Conservation (phyloP, 2,113 vertebrate species). For the cat (Felis catus) region DNA sequence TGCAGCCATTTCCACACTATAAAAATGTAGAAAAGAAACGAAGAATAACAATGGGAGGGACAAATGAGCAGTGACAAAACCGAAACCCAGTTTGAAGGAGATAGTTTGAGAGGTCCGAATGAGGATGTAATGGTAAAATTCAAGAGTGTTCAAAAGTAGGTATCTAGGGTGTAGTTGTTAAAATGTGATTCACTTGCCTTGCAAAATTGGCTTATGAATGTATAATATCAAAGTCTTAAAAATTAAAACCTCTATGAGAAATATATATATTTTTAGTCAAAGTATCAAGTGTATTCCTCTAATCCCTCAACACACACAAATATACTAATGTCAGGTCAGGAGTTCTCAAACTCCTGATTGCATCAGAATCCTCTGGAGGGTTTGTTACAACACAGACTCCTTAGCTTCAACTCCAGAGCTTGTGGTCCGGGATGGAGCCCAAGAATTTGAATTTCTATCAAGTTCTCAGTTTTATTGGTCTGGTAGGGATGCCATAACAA, state of each 20-base stretch:
- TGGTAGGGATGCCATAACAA: not conserved
- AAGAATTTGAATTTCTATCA: not conserved
- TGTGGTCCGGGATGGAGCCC: not conserved
- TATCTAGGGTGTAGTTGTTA: not conserved
- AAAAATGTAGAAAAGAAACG: constrained; percentile 47
- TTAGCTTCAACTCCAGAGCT: not conserved
- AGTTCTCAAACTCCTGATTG: not conserved
- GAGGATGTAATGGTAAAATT: constrained; percentile 41
- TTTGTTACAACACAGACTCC: not conserved
- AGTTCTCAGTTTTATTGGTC: not conserved
- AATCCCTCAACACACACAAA: not conserved
- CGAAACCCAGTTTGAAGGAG: constrained; percentile 19
- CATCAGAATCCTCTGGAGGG: not conserved
- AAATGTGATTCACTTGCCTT: constrained; percentile 7
- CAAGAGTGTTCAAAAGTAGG: constrained; percentile 5
- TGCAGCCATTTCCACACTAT: constrained; percentile 48
- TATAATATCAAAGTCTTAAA: constrained; percentile 13
- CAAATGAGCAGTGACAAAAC: constrained; percentile 47
- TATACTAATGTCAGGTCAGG: not conserved
- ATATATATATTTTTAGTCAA: not conserved
- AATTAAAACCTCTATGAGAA: not conserved
- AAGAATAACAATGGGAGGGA: constrained; percentile 12
- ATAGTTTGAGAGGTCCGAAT: constrained; percentile 35
- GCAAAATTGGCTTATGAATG: constrained; percentile 48
- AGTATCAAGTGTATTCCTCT: not conserved